phyloP scores from a whole-genome alignment of 2,113 vertebrate species.

The Alligator sinensis region DNA sequence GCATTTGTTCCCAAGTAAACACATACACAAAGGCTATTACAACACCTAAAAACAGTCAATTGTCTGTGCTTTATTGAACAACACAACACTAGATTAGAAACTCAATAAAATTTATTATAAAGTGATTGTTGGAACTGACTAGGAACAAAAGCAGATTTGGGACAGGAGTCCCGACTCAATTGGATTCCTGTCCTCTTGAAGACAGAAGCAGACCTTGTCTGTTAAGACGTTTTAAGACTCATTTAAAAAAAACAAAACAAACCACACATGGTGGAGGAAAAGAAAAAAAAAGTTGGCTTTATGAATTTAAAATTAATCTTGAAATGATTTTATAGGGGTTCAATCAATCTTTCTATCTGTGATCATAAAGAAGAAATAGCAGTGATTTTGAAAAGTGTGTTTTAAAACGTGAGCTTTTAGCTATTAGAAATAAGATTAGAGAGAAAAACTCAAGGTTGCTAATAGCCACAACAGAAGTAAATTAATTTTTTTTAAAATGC shows the following conservation, averaged over 20 bases:
- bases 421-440: slow-evolving; percentile 2
- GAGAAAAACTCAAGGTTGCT: slow-evolving; percentile 33
- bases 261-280: not conserved
- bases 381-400: not conserved
- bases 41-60: slow-evolving; percentile 10
- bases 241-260: not conserved
- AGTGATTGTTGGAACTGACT: slow-evolving; percentile 39
- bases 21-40: slow-evolving; percentile 16
- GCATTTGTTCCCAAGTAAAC: slow-evolving; percentile 75
- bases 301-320: slow-evolving; percentile 20
- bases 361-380: slow-evolving; percentile 25
- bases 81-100: slow-evolving; percentile 38
- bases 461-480: slow-evolving; percentile 45
- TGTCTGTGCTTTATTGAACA: slow-evolving; percentile 73
- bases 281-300: not conserved
- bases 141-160: not conserved
- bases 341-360: not conserved
- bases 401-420: slow-evolving; percentile 25
- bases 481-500: slow-evolving; percentile 56
- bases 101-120: slow-evolving; percentile 35
- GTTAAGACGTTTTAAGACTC: fast-evolving
- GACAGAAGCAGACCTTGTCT: not conserved
- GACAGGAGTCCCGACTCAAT: not conserved
- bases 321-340: not conserved
- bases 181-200: not conserved